Conservation (phyloP, 2,797 vertebrate species). For the Peromyscus attwateri region DNA sequence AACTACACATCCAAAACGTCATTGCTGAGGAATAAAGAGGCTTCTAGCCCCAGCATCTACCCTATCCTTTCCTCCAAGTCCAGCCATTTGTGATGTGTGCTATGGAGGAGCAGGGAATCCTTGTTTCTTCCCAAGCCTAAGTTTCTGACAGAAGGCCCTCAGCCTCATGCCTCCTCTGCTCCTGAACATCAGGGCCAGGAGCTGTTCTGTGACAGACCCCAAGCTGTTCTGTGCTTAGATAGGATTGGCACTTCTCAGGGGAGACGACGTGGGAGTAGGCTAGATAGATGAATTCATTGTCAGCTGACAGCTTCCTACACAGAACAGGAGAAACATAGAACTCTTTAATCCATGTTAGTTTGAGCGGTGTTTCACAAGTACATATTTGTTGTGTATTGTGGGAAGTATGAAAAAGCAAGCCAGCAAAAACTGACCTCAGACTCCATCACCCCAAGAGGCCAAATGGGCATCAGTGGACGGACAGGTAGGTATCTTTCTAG, state of each 20-base stretch:
- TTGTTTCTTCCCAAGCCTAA: neutral
- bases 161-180: neutral
- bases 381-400: neutral
- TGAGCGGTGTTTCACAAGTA: fast-evolving
- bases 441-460: neutral
- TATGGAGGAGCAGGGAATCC: fast-evolving
- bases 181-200: neutral
- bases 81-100: neutral
- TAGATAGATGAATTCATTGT: neutral
- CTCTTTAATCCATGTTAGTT: neutral
- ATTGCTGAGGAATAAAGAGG: too few species aligned
- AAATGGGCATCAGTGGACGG: neutral
- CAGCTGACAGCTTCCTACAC: neutral
- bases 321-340: neutral
- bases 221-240: neutral
- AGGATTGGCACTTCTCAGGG: neutral
- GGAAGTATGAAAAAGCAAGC: neutral
- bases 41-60: neutral
- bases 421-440: neutral
- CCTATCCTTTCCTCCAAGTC: neutral
- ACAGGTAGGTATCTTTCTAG: neutral
- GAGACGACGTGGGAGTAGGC: too few species aligned
- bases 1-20: neutral
- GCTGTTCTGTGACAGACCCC: neutral
- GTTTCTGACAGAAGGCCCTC: neutral